Conservation (phyloP, 2,113 vertebrate genomes). For the Ceyx margarethae region DNA sequence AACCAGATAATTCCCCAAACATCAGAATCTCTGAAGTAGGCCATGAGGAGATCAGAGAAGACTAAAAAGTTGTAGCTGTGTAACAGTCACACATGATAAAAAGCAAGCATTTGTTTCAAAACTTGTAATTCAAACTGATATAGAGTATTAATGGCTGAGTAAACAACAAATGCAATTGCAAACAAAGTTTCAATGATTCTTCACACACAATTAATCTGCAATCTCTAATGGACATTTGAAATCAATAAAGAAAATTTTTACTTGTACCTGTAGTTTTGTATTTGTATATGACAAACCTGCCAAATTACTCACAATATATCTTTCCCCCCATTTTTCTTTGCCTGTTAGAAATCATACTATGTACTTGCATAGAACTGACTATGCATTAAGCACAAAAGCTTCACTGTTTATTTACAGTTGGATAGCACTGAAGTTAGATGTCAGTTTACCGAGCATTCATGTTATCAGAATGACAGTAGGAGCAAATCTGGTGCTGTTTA, state of each 20-base stretch:
- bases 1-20: background rate
- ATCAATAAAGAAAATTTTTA: background rate
- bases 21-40: background rate
- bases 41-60: background rate
- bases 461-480: background rate
- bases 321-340: background rate
- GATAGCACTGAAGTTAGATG: background rate
- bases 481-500: constrained; percentile 5
- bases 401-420: background rate
- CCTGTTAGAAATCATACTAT: background rate
- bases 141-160: background rate
- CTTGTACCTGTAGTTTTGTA: background rate
- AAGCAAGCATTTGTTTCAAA: background rate
- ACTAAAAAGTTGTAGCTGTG: background rate
- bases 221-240: background rate
- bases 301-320: background rate
- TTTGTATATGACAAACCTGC: background rate
- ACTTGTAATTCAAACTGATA: background rate
- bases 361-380: background rate
- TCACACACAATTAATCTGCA: background rate
- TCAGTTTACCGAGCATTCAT: background rate
- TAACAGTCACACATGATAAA: background rate
- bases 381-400: background rate
- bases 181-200: background rate
- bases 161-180: background rate